Evolutionary conservation across 2,888 invertebrate genomes (phyloP), one percentile per base, ranked within the genome.

Genomic region (Drosophila vallismaia): DNA sequence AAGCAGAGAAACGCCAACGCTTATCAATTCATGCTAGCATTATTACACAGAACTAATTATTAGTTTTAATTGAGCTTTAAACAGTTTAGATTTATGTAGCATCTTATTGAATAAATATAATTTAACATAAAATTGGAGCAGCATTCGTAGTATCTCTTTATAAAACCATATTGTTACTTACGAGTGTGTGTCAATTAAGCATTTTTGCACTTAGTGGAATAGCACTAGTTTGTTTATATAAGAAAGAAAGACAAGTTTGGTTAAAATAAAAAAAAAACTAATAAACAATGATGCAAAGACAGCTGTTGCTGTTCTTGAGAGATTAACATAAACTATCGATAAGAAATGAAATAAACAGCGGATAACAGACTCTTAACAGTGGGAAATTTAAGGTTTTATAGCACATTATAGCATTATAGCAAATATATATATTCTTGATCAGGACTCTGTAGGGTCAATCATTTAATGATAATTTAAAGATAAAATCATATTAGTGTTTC

Each of bases 1-100:
- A n/a, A 55, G 44, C 7, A 55, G 70, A 56, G 74, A 64, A 71
- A 74, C 72, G 57, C 60, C 63, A 28, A 73, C 70, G 69, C 68
- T 82, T 24, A 78, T 90, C 19, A 89, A 90, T 74, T 86, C 90
- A 44, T 91, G 90, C 83, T 91, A 91, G 77, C 89, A 71, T 29
- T 51, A 69, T 67, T 68, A 60, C 10, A 26, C 31, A 36, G 50
- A 56, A 24, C 31, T 33, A 49, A 69, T 33, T 19, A 36, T 36
- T 52, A 58, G n/a, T 42, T 68, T 57, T 76, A 68, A 71, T 72
- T 67, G 45, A 80, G 78, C 75, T 82, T 79, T 80, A 76, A 77
- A 60, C 52, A 42, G 68, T 53, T 67, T 56, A 64, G 51, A 46
- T 12, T 52, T 53, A 46, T 12, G 48, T 53, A 70, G 70, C 31